phyloP scores from a whole-genome alignment of 23 tunicate species.

The Ascidia mentula region DNA sequence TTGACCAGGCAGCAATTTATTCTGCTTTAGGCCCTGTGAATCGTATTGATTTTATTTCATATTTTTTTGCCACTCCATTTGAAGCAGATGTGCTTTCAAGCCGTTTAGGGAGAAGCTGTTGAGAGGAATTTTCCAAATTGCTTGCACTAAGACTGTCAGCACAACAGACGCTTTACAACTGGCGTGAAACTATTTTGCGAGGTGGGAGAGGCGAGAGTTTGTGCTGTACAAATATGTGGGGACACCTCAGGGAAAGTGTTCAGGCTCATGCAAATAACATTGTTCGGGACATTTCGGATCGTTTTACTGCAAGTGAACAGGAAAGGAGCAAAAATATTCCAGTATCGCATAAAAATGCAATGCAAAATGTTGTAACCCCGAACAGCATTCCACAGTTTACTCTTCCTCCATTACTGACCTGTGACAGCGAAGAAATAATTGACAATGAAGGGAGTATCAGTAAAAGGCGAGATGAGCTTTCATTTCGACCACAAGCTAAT shows the following conservation, averaged over 20 bases:
- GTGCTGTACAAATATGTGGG: constrained; percentile 67
- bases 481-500: background rate
- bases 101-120: background rate
- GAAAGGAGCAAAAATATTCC: background rate
- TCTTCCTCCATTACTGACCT: constrained; percentile 52
- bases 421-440: constrained; percentile 1
- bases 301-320: background rate
- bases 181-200: no score
- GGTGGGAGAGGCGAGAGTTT: background rate
- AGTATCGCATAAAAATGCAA: constrained; percentile 38
- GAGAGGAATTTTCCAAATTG: no score
- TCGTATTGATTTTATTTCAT: background rate
- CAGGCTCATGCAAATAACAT: constrained; percentile 23
- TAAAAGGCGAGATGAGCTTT: background rate
- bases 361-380: constrained; percentile 86
- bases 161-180: no score
- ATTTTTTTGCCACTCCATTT: background rate
- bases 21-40: background rate
- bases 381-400: constrained; percentile 78
- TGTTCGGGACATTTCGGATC: constrained; percentile 29
- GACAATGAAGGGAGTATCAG: background rate
- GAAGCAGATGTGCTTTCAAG: no score
- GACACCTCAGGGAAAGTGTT: constrained; percentile 54
- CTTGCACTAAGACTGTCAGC: no score
- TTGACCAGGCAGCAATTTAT: background rate